Percentiles rank a stretch among this genome's conserved stretches.
phyloP scores from a whole-genome alignment of 2,888 invertebrate genomes.

The Alsophila aescularia region DNA sequence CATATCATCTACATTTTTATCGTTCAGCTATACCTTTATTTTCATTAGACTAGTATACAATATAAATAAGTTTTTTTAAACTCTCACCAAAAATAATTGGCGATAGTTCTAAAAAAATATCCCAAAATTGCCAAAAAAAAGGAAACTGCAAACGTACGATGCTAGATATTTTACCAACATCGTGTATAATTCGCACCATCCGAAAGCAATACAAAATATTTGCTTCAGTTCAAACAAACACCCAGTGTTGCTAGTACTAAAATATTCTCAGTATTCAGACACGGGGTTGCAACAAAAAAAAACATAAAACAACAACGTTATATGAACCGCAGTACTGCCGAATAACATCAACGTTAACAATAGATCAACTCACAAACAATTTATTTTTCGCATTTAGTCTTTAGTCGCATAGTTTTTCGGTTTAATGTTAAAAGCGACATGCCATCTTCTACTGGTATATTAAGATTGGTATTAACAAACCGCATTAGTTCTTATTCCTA shows the following conservation, averaged over 20 bases:
- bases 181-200: slow-evolving; percentile 33
- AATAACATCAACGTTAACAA: neutral
- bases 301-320: slow-evolving; percentile 52
- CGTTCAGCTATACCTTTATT: too few relatives aligned
- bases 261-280: slow-evolving; percentile 45
- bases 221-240: slow-evolving; percentile 29
- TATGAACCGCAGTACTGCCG: slow-evolving; percentile 7
- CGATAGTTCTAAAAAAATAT: neutral
- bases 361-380: slow-evolving; percentile 1
- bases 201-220: slow-evolving; percentile 40
- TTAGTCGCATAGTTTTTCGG: too few relatives aligned
- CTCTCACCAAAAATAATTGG: too few relatives aligned
- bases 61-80: too few relatives aligned
- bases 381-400: too few relatives aligned
- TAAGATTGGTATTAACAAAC: too few relatives aligned
- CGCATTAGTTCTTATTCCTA: too few relatives aligned
- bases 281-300: slow-evolving; percentile 44
- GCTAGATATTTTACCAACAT: neutral
- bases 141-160: neutral
- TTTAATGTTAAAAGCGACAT: too few relatives aligned
- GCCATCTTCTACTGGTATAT: too few relatives aligned
- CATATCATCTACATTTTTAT: too few relatives aligned
- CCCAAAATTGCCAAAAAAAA: neutral
- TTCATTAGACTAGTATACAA: too few relatives aligned
- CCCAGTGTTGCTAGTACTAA: slow-evolving; percentile 40